A percentile compares a stretch with the other conserved stretches of the same genome.
These are phyloP conservation scores for Dugesia japonica DNA, from an alignment of 2,888 invertebrate species.

Conservation along the genomic window DNA sequence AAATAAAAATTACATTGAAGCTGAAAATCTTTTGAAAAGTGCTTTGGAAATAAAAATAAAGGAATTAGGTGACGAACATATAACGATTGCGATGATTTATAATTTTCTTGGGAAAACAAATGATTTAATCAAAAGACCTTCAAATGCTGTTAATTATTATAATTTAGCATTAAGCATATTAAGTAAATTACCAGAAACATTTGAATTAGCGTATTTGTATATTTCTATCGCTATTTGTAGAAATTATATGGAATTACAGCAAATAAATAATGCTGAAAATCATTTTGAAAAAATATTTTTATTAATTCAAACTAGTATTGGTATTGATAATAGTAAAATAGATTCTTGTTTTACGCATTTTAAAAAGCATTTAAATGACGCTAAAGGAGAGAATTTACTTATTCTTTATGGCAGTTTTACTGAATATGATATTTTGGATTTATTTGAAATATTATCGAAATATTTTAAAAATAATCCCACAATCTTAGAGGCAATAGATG, in stretches of 20 bases:
- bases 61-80: background rate
- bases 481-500: background rate
- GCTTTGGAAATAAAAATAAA: background rate
- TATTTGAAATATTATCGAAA: background rate
- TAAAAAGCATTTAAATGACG: constrained; percentile 1
- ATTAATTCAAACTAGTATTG: background rate
- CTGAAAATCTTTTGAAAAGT: background rate
- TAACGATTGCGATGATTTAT: background rate
- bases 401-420: background rate
- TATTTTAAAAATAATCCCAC: background rate
- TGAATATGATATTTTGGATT: background rate
- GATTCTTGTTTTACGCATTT: background rate
- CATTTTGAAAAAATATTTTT: background rate
- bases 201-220: background rate
- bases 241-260: background rate
- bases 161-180: background rate
- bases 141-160: constrained; percentile 1
- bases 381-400: background rate
- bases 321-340: background rate
- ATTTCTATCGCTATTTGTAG: background rate
- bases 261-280: background rate
- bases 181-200: background rate
- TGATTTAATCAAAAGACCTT: background rate
- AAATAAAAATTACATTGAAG: background rate
- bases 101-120: background rate